These are phyloP conservation scores for Pseudopipra pipra DNA, from an alignment of 2,113 vertebrate genomes.

Conservation along the genomic window DNA sequence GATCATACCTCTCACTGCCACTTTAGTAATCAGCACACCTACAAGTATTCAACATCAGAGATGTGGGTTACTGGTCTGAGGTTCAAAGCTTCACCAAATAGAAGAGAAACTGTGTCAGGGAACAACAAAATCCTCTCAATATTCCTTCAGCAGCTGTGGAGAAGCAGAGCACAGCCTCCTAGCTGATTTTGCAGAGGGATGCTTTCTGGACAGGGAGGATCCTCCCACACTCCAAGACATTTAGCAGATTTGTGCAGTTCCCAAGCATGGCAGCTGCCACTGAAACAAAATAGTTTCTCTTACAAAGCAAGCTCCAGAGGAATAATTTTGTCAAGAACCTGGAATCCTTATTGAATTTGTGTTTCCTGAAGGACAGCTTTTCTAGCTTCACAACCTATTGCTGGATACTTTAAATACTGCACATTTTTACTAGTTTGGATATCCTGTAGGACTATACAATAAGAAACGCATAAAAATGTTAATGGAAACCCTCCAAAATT, in stretches of 20 bases:
- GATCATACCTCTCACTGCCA: neutral
- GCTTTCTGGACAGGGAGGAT: neutral
- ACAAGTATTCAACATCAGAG: neutral
- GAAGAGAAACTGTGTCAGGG: neutral
- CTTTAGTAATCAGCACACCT: neutral
- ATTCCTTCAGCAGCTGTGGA: neutral
- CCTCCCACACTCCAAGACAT: neutral
- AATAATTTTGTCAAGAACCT: neutral
- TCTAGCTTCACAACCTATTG: neutral
- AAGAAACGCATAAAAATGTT: neutral
- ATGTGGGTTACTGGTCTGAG: neutral
- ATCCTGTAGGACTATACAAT: neutral
- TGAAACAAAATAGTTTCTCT: neutral
- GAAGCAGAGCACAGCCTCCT: neutral
- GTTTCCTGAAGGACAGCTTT: neutral
- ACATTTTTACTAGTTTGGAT: neutral
- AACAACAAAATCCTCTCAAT: neutral
- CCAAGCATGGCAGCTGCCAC: neutral
- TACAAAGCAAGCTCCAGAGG: neutral
- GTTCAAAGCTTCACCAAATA: neutral
- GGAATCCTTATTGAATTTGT: neutral
- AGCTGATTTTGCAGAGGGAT: neutral
- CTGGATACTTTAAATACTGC: neutral
- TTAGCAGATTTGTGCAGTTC: neutral
- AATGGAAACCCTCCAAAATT: neutral